Conservation (phyloP, 2,113 vertebrate genomes). For the Antennarius striatus region DNA sequence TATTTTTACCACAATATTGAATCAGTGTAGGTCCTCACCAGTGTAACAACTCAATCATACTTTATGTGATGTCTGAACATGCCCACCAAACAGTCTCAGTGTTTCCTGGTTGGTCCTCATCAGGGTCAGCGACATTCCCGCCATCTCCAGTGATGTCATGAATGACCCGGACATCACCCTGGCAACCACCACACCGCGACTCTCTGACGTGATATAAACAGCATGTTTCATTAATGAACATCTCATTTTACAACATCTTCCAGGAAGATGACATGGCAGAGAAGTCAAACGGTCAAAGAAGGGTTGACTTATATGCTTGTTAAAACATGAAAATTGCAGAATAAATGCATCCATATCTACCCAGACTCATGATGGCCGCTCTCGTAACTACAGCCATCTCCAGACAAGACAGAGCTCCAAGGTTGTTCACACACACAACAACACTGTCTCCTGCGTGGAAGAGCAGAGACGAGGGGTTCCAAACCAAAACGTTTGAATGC, state of each 20-base stretch:
- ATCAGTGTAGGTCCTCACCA: not conserved
- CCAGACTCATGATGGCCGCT: conserved; percentile 79
- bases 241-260: not conserved
- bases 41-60: not conserved
- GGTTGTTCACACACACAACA: conserved; percentile 92
- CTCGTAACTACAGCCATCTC: conserved; percentile 88
- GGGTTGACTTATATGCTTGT: not conserved
- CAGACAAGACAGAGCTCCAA: conserved; percentile 91
- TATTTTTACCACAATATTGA: not conserved
- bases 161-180: conserved; percentile 89
- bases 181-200: conserved; percentile 74
- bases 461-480: not conserved
- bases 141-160: conserved; percentile 97
- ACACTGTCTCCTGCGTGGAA: conserved; percentile 79
- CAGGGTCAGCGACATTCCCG: conserved; percentile 88
- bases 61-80: not conserved
- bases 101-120: conserved; percentile 81
- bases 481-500: not conserved
- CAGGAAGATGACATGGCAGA: not conserved
- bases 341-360: conserved; percentile 73
- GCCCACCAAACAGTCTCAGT: conserved; percentile 86
- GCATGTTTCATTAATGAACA: not conserved
- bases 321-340: not conserved
- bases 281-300: not conserved
- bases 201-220: conserved; percentile 75